Base-by-base conservation (phyloP, 2,888 invertebrate genomes). In the Hirtodrosophila confusa region DNA sequence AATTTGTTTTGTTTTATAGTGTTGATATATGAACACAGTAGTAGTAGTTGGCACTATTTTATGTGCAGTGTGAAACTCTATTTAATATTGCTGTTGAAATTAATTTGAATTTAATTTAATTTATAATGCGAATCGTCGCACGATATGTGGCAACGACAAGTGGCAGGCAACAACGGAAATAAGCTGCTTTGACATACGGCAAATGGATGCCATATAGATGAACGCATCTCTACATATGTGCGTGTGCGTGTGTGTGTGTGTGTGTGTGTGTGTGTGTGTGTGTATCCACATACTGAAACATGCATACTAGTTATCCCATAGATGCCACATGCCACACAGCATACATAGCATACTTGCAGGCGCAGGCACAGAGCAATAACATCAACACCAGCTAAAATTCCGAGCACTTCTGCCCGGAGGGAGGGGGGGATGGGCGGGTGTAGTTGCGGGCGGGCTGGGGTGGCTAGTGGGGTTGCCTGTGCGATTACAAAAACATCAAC, bases 401-500 rank as follows among this genome's bases (percentile, higher is more conserved):
- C 12, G 11, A 33, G 23, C 4, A 27, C 1, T 17, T 27, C 31
- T 6, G 31, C 3, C 7, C 3, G 31, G 5, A 5, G 31, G 37
- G 58, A 45, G 53, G 49, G 49, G n/a, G 29, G 33, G 7, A 9
- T 23, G 11, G 9, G 12, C 5, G 17, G 7, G 12, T 11, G 35
- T 10, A 29, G 10, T 7, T 41, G 33, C 17, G 17, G 17, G 17
- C 17, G 31, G 27, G 17, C 8, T 12, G 55, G 58, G 45, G 60
- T 51, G 44, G 36, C 73, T 55, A 31, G 64, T 70, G 51, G 57
- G 43, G 51, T 48, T 61, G 40, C 45, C 77, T 61, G 61, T 63
- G 78, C 86, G 86, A 88, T 86, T 79, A 83, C 84, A 79, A 88
- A 75, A 82, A 88, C 86, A 84, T 84, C 78, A 78, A 80, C 88